phyloP scores from a whole-genome alignment of 2,113 vertebrate species.

The Gracilinanus agilis region DNA sequence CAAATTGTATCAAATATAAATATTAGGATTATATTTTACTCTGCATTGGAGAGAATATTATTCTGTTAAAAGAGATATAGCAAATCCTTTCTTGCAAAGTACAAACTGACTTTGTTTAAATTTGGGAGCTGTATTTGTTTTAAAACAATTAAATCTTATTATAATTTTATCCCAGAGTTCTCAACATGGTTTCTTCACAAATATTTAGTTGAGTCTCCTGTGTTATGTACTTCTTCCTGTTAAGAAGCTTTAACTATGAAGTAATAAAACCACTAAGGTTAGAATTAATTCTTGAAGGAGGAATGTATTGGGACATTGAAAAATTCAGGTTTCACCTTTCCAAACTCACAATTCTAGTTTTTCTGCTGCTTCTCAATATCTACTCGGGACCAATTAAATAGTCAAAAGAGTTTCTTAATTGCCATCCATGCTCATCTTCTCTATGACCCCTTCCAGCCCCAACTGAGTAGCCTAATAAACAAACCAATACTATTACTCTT shows the following conservation, averaged over 20 bases:
- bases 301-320: neutral
- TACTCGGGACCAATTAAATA: neutral
- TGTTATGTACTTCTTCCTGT: neutral
- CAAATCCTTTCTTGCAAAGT: neutral
- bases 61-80: neutral
- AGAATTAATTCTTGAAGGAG: neutral
- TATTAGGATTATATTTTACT: neutral
- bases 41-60: neutral
- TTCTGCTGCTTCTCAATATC: neutral
- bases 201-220: neutral
- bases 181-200: neutral
- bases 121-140: neutral
- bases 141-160: neutral
- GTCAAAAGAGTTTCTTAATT: neutral
- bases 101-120: neutral
- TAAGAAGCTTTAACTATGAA: neutral
- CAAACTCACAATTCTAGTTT: neutral
- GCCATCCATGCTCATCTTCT: neutral
- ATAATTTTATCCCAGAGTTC: neutral
- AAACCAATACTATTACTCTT: neutral
- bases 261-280: neutral
- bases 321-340: neutral
- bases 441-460: neutral
- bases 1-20: neutral
- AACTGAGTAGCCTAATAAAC: neutral